A percentile compares a stretch with the other conserved stretches of the same genome.
These are phyloP conservation scores for Hypotaenidia okinawae DNA, from an alignment of 2,797 vertebrate species.

Conservation along the genomic window DNA sequence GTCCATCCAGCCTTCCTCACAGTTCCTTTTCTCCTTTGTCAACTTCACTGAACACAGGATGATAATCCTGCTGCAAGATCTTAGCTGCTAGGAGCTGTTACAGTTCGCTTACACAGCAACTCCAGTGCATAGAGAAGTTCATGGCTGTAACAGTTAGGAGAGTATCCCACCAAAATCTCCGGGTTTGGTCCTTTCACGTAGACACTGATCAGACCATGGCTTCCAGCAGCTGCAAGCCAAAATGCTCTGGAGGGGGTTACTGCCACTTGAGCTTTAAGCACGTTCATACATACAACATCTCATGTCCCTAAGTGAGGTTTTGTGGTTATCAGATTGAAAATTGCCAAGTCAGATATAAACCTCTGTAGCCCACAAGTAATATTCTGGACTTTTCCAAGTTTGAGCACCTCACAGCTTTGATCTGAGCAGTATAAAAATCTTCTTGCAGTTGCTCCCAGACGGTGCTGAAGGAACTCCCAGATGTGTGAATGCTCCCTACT, in stretches of 20 bases:
- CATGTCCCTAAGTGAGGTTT: neutral
- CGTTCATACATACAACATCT: rapidly evolving
- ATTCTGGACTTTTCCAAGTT: neutral
- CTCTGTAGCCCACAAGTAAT: neutral
- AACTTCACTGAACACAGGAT: neutral
- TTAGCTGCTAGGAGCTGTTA: neutral
- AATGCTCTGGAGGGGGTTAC: neutral
- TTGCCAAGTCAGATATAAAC: neutral
- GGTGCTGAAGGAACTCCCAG: neutral
- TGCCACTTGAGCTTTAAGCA: neutral
- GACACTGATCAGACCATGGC: conserved; percentile 22
- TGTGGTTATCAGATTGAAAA: neutral
- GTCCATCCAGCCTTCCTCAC: neutral
- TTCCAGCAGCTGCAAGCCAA: conserved; percentile 50
- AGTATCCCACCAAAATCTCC: conserved; percentile 33
- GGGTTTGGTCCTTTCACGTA: conserved; percentile 1
- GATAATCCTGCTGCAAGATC: conserved; percentile 28
- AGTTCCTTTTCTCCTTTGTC: neutral
- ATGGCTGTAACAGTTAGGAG: conserved; percentile 19
- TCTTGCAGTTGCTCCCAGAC: neutral
- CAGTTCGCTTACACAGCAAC: neutral
- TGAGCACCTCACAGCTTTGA: neutral
- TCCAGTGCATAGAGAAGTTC: conserved; percentile 42
- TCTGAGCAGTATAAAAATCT: neutral
- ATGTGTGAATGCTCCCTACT: neutral